Evolutionary conservation across 2,888 invertebrate species (phyloP), one percentile per base, ranked within the genome.

Genomic region (Teinopalpus imperialis): DNA sequence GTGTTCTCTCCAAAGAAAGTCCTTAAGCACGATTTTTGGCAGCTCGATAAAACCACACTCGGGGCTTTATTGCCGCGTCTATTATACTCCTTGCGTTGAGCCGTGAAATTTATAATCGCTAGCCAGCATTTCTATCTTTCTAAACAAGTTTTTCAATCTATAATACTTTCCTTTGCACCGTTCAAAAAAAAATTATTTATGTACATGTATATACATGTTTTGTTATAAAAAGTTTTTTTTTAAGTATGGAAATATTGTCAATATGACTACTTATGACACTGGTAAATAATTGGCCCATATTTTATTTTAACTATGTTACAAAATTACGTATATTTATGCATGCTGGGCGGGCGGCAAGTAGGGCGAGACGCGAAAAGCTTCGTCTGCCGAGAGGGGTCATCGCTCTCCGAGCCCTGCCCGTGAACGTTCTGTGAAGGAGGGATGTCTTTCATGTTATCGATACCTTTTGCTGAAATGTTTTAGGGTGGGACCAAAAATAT

Each of bases 331-430:
- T 53, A 54, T 55, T 54, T 48, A 66, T 66, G 74, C 60, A 70
- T 70, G 78, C 74, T 81, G 80, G 75, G 75, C 76, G 73, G 81
- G 74, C 67, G 68, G 74, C 80, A 80, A 79, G 72, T 81, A 83
- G 85, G 85, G 81, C 83, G 85, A 76, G 79, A 81, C 75, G 81
- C 76, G 78, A 80, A 80, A 81, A 77, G 76, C 81, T 75, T 53
- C 81, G 85, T 78, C 83, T 82, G 77, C 71, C 56, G 62, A 63
- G 63, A 63, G 70, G 71, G 86, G 82, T 86, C 87, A 81, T 71
- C 72, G 86, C 69, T 81, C 86, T 71, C 54, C 49, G 64, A 74
- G 83, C 81, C 82, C 81, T 83, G 86, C 81, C 83, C 83, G 74
- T 85, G 83, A 86, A 86, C 77, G 74, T 70, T 57, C 56, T 59